Base-by-base conservation (phyloP, 1,140 invertebrate genomes). In the Drosophila virilis region DNA sequence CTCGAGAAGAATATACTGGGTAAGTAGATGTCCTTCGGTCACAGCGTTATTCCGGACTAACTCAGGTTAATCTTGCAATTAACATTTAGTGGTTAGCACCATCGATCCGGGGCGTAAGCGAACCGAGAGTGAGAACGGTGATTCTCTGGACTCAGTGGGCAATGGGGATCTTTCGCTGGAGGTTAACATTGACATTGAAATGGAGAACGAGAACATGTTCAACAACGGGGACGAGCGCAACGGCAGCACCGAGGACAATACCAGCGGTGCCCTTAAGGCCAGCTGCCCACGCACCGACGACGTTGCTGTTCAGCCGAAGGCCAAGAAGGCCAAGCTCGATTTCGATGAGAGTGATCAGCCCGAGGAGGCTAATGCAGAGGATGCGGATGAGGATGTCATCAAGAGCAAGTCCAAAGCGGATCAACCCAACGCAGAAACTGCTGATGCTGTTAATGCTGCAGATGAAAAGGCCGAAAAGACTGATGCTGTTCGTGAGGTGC, bases 1-100 rank as follows among this genome's bases (percentile, higher is more conserved):
- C 94, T 98, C 37, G 97, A 98, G 85, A 98, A 98, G 92, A 98
- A 98, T 91, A 96, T 99, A 71, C 93, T 98, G 59, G 91, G 91
- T 92, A 75, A 52, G 50, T 52, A 13, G n/a, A 15, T 7, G 13
- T 9, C 12, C 2, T 9, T 6, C 2, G 33, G 3, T 12, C 0
- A 48, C 6, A 4, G 6, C 12, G n/a, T 10, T 12, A 4, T 6
- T 5, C n/a, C 5, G 4, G 0, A 32, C 32, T n/a, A 32, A 50
- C 48, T 8, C 38, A 7, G 15, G 12, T 1, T 5, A 52, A 5
- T 1, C 10, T 10, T 4, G 13, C 13, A 1, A 13, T n/a, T 28
- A 6, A 8, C 9, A 52, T 59, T 55, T 57, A 77, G 98, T 99
- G 55, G 98, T 99, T 6, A 98, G 97, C 74, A 98, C 97, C n/a